A percentile compares a stretch with the other conserved stretches of the same genome.
Conservation (phyloP, 30 jellyfish, hydroid and myxozoan genomes). For the Hydractinia symbiolongicarpus region DNA sequence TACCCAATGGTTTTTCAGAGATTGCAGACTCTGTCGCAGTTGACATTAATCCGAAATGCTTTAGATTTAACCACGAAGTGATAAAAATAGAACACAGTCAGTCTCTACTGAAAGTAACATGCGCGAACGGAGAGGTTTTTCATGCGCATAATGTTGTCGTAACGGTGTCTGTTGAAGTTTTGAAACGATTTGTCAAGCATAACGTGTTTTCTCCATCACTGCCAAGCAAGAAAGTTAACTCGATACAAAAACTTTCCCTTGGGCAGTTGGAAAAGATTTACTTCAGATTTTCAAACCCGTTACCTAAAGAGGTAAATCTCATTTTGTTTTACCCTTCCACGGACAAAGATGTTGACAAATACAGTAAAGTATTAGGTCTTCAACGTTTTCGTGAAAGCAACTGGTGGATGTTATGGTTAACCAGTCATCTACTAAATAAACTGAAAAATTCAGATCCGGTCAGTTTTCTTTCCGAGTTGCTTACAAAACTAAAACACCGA, state of each 20-base stretch:
- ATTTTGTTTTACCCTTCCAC: slow-evolving; percentile 6
- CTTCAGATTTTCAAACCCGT: slow-evolving; percentile 13
- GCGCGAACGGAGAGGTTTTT: slow-evolving; percentile 15
- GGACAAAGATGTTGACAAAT: background rate
- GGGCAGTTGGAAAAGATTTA: slow-evolving; percentile 4
- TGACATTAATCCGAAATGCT: background rate
- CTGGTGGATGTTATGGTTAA: slow-evolving; percentile 22
- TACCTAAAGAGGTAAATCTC: background rate
- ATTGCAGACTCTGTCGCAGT: slow-evolving; percentile 11
- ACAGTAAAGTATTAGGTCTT: background rate
- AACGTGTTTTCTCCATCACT: background rate
- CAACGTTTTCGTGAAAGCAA: slow-evolving; percentile 2
- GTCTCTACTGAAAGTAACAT: background rate
- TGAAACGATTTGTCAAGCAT: background rate
- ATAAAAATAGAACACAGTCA: background rate
- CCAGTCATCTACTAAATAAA: background rate
- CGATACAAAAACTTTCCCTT: background rate
- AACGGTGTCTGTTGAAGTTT: slow-evolving; percentile 28
- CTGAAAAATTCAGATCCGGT: background rate
- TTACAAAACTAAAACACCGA: background rate
- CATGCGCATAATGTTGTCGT: slow-evolving; percentile 13
- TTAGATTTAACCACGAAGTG: slow-evolving; percentile 6
- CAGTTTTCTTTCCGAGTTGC: background rate
- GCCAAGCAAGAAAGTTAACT: background rate
- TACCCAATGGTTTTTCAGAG: background rate